phyloP scores from a whole-genome alignment of 2,888 invertebrate genomes.

The Chaetoderma sp. region DNA sequence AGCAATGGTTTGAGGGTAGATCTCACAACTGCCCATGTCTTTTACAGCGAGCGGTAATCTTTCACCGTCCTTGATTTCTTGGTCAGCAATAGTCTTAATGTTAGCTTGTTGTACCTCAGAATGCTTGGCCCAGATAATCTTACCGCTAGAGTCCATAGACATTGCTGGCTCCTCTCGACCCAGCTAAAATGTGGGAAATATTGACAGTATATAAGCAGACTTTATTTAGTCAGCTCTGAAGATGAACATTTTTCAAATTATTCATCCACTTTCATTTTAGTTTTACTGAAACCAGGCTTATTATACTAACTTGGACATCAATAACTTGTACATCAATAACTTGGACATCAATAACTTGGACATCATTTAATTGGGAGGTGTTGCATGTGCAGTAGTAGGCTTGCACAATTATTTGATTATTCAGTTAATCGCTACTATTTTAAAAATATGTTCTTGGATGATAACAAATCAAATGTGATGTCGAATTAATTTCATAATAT shows the following conservation, averaged over 20 bases:
- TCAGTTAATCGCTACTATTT: too few species aligned
- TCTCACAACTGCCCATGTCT: constrained; percentile 99
- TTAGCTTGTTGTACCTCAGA: constrained; percentile 98
- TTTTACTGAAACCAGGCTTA: too few species aligned
- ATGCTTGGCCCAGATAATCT: constrained; percentile 99
- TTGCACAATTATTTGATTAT: too few species aligned
- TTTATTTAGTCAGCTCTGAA: background rate
- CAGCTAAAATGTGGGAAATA: constrained; percentile 72
- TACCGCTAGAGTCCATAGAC: constrained; percentile 98
- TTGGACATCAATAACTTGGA: too few species aligned
- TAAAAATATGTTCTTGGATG: too few species aligned
- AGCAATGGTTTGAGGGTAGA: constrained; percentile 97
- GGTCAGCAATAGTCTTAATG: constrained; percentile 78
- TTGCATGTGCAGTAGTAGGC: too few species aligned
- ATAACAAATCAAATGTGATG: too few species aligned
- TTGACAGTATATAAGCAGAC: background rate
- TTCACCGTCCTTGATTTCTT: constrained; percentile 87
- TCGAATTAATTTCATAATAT: too few species aligned
- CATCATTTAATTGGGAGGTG: too few species aligned
- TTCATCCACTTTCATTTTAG: background rate
- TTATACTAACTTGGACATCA: too few species aligned
- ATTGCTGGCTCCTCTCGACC: constrained; percentile 99
- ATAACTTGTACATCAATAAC: too few species aligned
- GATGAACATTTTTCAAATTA: background rate
- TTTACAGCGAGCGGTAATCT: constrained; percentile 93